A percentile compares a stretch with the other conserved stretches of the same genome.
Evolutionary conservation across 2,797 vertebrate genomes (phyloP).

Genomic region (Urocyon cinereoargenteus): DNA sequence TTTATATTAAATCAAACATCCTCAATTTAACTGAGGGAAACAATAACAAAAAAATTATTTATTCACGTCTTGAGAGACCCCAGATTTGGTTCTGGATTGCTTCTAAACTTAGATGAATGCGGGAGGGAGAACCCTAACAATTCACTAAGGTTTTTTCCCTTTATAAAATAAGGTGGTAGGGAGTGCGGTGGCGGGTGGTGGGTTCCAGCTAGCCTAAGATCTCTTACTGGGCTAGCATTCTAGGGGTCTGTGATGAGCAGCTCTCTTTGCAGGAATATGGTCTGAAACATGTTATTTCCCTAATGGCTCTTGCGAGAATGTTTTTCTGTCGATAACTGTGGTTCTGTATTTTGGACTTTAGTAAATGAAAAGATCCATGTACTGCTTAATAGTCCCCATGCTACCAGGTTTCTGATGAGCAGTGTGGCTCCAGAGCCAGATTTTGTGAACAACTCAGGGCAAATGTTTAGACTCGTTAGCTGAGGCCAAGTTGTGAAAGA

Average conservation of each 20-base stretch:
- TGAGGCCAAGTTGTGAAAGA: neutral
- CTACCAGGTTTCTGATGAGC: neutral
- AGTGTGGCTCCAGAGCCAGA: neutral
- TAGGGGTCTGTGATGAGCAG: neutral
- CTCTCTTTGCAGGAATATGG: slow-evolving; percentile 11
- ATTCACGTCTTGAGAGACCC: neutral
- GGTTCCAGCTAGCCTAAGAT: neutral
- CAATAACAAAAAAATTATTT: neutral
- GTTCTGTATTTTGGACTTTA: slow-evolving; percentile 25
- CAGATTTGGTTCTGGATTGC: slow-evolving; percentile 10
- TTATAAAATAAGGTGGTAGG: neutral
- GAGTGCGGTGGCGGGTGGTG: neutral
- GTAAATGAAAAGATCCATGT: neutral
- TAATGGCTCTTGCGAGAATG: neutral
- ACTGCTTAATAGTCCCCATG: neutral
- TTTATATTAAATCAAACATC: neutral
- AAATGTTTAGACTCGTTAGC: neutral
- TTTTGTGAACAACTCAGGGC: neutral
- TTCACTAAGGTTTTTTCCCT: neutral
- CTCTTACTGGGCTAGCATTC: neutral
- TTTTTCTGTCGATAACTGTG: slow-evolving; percentile 1
- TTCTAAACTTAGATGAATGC: slow-evolving; percentile 38
- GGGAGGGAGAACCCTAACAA: neutral
- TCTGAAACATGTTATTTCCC: neutral
- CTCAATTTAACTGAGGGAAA: neutral